These are phyloP conservation scores for Dascyllus trimaculatus DNA, from an alignment of 2,113 vertebrate species.

Conservation along the genomic window DNA sequence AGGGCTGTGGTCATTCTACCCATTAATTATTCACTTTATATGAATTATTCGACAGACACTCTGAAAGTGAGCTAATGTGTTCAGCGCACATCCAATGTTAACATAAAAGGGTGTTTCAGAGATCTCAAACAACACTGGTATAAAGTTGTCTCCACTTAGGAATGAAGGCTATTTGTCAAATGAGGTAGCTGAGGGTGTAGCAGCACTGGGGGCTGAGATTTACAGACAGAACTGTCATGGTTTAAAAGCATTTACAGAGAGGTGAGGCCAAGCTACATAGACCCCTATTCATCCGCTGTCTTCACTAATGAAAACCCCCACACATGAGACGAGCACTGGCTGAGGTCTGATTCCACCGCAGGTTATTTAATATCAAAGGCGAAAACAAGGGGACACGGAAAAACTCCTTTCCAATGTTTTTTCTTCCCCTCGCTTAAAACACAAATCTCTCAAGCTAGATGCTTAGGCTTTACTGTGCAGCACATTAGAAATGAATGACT, in stretches of 20 bases:
- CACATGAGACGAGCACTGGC: constrained; percentile 74
- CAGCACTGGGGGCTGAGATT: constrained; percentile 65
- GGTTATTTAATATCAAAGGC: constrained; percentile 81
- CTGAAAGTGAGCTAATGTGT: constrained; percentile 68
- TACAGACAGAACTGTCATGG: constrained; percentile 77
- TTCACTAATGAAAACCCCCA: constrained; percentile 78
- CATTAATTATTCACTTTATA: constrained; percentile 68
- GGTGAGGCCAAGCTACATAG: constrained; percentile 79
- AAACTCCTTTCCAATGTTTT: constrained; percentile 82
- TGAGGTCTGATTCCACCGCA: constrained; percentile 72
- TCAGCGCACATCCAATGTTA: constrained; percentile 36
- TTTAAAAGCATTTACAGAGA: constrained; percentile 77
- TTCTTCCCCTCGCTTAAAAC: constrained; percentile 72
- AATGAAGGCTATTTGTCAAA: constrained; percentile 73
- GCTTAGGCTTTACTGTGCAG: constrained; percentile 61
- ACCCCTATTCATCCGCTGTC: constrained; percentile 80
- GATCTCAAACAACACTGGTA: constrained; percentile 51
- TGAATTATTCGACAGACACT: constrained; percentile 67
- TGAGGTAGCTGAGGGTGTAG: constrained; percentile 71
- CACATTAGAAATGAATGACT: constrained; percentile 76
- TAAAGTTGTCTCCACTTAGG: constrained; percentile 70
- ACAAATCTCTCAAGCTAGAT: constrained; percentile 72
- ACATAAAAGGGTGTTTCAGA: constrained; percentile 65
- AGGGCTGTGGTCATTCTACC: constrained; percentile 53
- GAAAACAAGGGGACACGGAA: constrained; percentile 78